Evolutionary conservation across 2,888 invertebrate species (phyloP), one percentile per base, ranked within the genome.

Genomic region (Amblyteles armatorius): DNA sequence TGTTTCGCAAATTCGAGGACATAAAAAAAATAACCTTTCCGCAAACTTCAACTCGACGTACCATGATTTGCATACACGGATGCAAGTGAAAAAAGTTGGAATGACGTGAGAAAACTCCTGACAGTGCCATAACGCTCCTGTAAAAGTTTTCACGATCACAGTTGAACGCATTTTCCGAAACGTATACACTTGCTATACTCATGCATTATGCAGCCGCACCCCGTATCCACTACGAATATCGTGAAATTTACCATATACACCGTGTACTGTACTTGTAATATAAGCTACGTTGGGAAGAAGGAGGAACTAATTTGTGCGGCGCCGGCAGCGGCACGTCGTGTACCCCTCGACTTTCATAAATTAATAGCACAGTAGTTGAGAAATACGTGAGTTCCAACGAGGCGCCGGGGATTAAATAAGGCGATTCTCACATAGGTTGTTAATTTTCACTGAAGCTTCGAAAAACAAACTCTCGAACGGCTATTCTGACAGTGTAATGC

Each of bases 261-360:
- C 50, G 16, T 22, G 33, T 55, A 26, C 55, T 36, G 36, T 36
- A 68, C 22, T 60, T 74, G 73, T 7, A 50, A 79, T 68, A 36
- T 52, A 76, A 76, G 67, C 40, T 52, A 73, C 3, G 22, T 7
- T 36, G 57, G 60, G 63, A 16, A 60, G 50, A 69, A 44, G 48
- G 29, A 67, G 80, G 67, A 80, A 80, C 71, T 76, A 83, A 83
- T 83, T 57, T 72, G 72, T 48, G 36, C 40, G 60, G n/a, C 74
- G 60, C 74, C 72, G 69, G 83, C 76, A 79, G 74, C 73, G 74
- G 65, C 55, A 71, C 72, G 80, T 76, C 72, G 57, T 29, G 71
- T 55, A 57, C 65, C 36, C 79, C 76, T 77, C 50, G 76, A 77
- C 72, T 79, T 73, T 79, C 78, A 68, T 72, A 78, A 44, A 71